Percentiles rank a stretch among this genome's conserved stretches.
Conservation (phyloP, 2,113 vertebrate genomes). For the Takifugu bimaculatus region DNA sequence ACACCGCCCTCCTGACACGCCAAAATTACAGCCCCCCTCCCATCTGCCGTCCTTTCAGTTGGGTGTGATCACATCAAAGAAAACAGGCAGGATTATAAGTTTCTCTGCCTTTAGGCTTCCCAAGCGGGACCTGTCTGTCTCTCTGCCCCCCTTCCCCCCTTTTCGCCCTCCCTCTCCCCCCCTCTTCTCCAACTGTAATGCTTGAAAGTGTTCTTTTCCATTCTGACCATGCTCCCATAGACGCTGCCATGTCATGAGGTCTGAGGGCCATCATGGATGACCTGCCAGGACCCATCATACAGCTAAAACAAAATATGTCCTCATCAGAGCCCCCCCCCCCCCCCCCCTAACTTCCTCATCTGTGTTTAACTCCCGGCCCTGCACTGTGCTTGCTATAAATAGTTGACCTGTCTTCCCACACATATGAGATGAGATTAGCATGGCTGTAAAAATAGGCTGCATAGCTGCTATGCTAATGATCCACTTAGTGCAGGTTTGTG, state of each 20-base stretch:
- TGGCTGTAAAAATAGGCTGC: conserved; percentile 8
- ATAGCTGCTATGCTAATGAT: conserved; percentile 20
- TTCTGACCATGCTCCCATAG: too few species aligned
- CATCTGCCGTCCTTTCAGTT: conserved; percentile 28
- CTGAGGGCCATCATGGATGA: conserved; percentile 34
- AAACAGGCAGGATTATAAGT: conserved; percentile 59
- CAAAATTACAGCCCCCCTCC: conserved; percentile 1
- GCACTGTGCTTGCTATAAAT: not conserved
- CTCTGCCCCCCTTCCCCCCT: conserved; percentile 22
- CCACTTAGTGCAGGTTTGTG: conserved; percentile 24
- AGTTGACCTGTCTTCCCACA: not conserved
- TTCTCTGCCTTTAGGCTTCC: conserved; percentile 42
- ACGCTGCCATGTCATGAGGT: conserved; percentile 46
- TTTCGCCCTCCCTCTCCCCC: conserved; percentile 24
- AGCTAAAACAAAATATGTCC: not conserved
- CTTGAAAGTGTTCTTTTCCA: not conserved
- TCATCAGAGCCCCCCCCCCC: not conserved
- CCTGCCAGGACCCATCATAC: conserved; percentile 15
- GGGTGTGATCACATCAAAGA: conserved; percentile 66
- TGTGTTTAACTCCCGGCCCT: not conserved
- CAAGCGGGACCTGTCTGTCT: conserved; percentile 25
- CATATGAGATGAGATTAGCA: conserved; percentile 4
- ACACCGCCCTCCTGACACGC: conserved; percentile 21
- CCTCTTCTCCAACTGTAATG: conserved; percentile 53
- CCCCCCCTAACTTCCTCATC: not conserved